A percentile compares a stretch with the other conserved stretches of the same genome.
Evolutionary conservation across 2,797 vertebrate genomes (phyloP).

Genomic region (Silurus lanzhouensis): DNA sequence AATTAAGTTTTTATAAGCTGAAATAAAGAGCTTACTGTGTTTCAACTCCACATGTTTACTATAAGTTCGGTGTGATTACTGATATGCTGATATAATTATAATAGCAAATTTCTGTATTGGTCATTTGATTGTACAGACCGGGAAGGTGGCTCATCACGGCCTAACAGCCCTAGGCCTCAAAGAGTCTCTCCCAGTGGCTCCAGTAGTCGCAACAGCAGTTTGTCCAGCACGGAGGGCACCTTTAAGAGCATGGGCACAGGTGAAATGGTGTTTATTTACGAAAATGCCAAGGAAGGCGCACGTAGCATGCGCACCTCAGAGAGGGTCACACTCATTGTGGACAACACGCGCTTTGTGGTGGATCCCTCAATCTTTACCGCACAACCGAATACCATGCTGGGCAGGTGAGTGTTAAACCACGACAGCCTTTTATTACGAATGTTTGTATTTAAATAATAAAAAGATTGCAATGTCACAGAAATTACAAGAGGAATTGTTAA

Average conservation of each 20-base stretch:
- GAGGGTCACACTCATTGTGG: constrained; percentile 95
- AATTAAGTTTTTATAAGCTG: neutral
- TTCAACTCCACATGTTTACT: neutral
- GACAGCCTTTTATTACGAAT: neutral
- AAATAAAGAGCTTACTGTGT: neutral
- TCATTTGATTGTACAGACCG: constrained; percentile 81
- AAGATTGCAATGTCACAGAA: neutral
- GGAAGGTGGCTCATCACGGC: constrained; percentile 87
- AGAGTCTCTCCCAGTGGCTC: constrained; percentile 90
- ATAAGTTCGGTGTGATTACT: neutral
- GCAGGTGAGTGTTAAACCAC: constrained; percentile 77
- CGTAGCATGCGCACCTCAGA: constrained; percentile 87
- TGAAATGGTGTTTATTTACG: constrained; percentile 96
- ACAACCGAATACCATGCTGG: constrained; percentile 99
- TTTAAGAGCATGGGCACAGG: constrained; percentile 83
- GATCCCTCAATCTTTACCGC: constrained; percentile 97
- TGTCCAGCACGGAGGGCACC: constrained; percentile 89
- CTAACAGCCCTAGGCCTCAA: constrained; percentile 92
- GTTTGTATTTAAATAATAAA: neutral
- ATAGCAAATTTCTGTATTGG: neutral
- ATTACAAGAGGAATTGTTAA: neutral
- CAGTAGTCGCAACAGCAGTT: constrained; percentile 90
- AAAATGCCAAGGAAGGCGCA: constrained; percentile 88
- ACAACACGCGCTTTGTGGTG: constrained; percentile 97
- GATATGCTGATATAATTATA: neutral